A percentile compares a stretch with the other conserved stretches of the same genome.
phyloP scores from a whole-genome alignment of 2,888 invertebrate species.

The Gnatocerus cornutus region DNA sequence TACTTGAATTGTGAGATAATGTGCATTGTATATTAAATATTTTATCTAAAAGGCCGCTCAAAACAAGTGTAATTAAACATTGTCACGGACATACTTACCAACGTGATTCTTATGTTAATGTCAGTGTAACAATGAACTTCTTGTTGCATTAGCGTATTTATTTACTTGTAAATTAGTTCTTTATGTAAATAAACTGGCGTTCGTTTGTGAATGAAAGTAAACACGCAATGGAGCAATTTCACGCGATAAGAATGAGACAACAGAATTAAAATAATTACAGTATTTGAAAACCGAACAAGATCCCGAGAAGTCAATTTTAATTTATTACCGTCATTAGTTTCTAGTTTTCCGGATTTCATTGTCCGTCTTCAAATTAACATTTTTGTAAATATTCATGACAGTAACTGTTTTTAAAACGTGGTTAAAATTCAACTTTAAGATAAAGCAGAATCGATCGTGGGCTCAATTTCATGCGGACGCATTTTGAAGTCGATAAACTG shows the following conservation, averaged over 20 bases:
- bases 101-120: conserved; percentile 37
- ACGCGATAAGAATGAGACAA: conserved; percentile 34
- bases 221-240: conserved; percentile 37
- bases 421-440: no score
- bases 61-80: conserved; percentile 25
- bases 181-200: conserved; percentile 43
- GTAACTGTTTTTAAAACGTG: no score
- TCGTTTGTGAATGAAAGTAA: conserved; percentile 40
- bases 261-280: conserved; percentile 34
- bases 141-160: conserved; percentile 41
- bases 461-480: no score
- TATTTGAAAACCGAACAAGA: neutral
- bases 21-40: neutral
- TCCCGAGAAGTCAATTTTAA: conserved; percentile 17
- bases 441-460: no score
- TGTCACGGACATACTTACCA: conserved; percentile 23
- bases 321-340: neutral
- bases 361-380: no score
- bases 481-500: no score
- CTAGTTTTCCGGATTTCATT: no score
- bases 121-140: conserved; percentile 37
- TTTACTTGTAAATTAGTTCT: conserved; percentile 42
- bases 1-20: no score
- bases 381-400: no score
- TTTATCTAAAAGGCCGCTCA: neutral